Base-by-base conservation (phyloP, 2,113 vertebrate genomes). In the Heliornis fulica region DNA sequence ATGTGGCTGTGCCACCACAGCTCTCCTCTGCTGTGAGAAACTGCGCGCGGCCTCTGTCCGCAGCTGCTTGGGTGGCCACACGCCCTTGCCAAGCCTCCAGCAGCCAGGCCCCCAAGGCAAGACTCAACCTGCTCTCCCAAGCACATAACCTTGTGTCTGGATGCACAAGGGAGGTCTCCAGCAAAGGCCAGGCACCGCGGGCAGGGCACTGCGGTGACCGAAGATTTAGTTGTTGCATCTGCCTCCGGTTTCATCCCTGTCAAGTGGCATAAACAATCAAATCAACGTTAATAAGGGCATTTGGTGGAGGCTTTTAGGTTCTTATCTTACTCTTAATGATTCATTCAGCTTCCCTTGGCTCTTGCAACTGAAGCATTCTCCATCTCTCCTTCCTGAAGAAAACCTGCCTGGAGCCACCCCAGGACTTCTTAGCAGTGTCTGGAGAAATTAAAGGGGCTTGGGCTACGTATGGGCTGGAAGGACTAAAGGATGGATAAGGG, bases 221-320 rank as follows among this genome's bases (percentile, higher is more conserved):
- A n/a, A 11, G 56, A 45, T 41, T 93, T 61, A 74, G 76, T 65
- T 82, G 69, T 81, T 93, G 64, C 63, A 60, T 91, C 92, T 94
- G 86, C 82, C 87, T 85, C 72, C 48, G 82, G 68, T 96, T 96
- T 94, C 78, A 69, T 70, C 53, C 54, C 81, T 70, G 93, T 72
- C 79, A 91, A 95, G 76, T 51, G 60, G 74, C 63, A 92, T 89
- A 90, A 97, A 74, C 72, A 71, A 89, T 85, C 85, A 93, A 89
- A 93, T 60, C 71, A 72, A 68, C 82, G 43, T 51, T 91, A 95
- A 66, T 69, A 74, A 61, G 69, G 68, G 80, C 57, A 89, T 86
- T 88, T 88, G 83, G 79, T 71, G 48, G 76, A 85, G 76, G 70
- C 82, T 90, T 92, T 91, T 76, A 85, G 76, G 43, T 76, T 89